phyloP scores from a whole-genome alignment of 2,888 invertebrate species.

The Reticulitermes lucifugus region DNA sequence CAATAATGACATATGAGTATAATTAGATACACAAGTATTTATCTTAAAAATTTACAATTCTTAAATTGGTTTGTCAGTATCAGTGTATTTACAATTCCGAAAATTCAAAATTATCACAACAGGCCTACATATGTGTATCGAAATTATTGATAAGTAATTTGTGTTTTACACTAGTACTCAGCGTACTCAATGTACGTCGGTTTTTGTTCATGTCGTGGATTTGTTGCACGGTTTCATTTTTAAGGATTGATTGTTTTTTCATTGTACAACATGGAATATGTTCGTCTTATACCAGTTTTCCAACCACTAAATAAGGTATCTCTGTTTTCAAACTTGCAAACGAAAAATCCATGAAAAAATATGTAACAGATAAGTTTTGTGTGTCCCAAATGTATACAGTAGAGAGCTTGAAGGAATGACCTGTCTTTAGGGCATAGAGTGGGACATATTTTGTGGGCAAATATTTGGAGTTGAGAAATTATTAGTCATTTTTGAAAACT shows the following conservation, averaged over 20 bases:
- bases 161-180: slow-evolving; percentile 31
- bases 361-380: slow-evolving; percentile 42
- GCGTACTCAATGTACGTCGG: slow-evolving; percentile 25
- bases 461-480: slow-evolving; percentile 4
- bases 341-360: slow-evolving; percentile 43
- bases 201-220: slow-evolving; percentile 38
- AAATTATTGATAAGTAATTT: slow-evolving; percentile 38
- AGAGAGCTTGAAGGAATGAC: slow-evolving; percentile 39
- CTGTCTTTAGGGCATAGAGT: not conserved
- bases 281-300: slow-evolving; percentile 44
- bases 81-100: slow-evolving; percentile 6
- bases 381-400: slow-evolving; percentile 29
- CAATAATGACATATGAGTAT: not conserved
- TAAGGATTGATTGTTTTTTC: slow-evolving; percentile 26
- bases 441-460: slow-evolving; percentile 8
- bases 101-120: slow-evolving; percentile 14
- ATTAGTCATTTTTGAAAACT: not conserved
- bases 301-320: slow-evolving; percentile 40
- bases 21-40: slow-evolving; percentile 25
- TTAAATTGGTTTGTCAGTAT: slow-evolving; percentile 27
- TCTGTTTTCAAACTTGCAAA: slow-evolving; percentile 43
- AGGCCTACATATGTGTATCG: slow-evolving; percentile 48
- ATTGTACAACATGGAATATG: slow-evolving; percentile 35
- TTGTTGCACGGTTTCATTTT: slow-evolving; percentile 38
- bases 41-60: slow-evolving; percentile 13